Conservation (phyloP, 92 coral and sea anemone genomes). For the Bergia puertoricense region DNA sequence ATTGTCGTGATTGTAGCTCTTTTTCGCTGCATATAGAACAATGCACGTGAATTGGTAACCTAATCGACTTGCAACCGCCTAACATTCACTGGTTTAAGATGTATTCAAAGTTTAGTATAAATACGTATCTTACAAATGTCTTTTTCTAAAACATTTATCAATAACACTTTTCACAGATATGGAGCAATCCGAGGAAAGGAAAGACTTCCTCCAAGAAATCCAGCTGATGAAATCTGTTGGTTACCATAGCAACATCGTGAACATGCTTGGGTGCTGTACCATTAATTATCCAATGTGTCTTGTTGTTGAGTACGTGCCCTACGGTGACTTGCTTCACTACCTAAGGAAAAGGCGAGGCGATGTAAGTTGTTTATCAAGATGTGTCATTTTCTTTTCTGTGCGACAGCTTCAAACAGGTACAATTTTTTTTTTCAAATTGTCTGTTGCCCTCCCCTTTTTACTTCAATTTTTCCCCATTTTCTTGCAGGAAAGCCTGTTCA, state of each 20-base stretch:
- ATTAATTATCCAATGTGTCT: slow-evolving; percentile 34
- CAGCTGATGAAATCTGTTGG: slow-evolving; percentile 42
- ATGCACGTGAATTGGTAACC: too few relatives aligned
- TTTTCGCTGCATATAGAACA: too few relatives aligned
- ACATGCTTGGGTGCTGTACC: slow-evolving; percentile 36
- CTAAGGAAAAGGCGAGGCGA: slow-evolving; percentile 31
- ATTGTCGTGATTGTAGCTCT: too few relatives aligned
- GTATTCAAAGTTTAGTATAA: too few relatives aligned
- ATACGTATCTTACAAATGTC: not conserved
- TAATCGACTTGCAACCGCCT: too few relatives aligned
- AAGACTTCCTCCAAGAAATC: slow-evolving; percentile 31
- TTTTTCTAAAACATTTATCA: not conserved
- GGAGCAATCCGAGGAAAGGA: slow-evolving; percentile 35
- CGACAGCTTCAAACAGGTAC: too few relatives aligned
- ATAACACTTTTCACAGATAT: not conserved
- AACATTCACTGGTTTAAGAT: too few relatives aligned
- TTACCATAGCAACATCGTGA: slow-evolving; percentile 43
- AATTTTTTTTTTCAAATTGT: too few relatives aligned
- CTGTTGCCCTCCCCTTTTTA: too few relatives aligned
- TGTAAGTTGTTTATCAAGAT: slow-evolving; percentile 8
- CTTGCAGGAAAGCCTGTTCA: too few relatives aligned
- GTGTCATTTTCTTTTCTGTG: not conserved
- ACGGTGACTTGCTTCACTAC: slow-evolving; percentile 32
- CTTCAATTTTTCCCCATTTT: too few relatives aligned
- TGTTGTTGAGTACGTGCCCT: slow-evolving; percentile 31